A percentile compares a stretch with the other conserved stretches of the same genome.
These are phyloP conservation scores for Echinarachnius parma DNA, from an alignment of 53 echinoderm and acorn worm species.

Conservation along the genomic window DNA sequence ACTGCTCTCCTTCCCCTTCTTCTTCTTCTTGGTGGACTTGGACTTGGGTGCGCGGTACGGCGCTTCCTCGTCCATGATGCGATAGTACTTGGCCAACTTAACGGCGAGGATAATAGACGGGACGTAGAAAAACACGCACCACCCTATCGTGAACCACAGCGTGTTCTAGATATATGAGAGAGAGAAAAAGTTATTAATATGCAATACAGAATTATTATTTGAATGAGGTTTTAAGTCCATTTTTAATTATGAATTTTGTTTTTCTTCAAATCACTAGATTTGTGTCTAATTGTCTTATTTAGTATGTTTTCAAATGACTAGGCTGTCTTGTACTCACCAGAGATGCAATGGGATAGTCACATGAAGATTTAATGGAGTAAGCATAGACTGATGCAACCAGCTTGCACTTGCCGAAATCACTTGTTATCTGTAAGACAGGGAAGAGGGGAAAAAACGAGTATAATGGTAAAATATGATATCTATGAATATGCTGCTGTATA, in stretches of 20 bases:
- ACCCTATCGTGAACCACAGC: conserved; percentile 93
- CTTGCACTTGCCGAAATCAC: conserved; percentile 73
- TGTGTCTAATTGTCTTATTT: too few species aligned
- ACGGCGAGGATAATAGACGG: conserved; percentile 81
- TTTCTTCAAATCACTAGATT: too few species aligned
- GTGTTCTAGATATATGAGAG: conserved; percentile 65
- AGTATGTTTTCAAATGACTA: too few species aligned
- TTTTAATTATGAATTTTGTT: too few species aligned
- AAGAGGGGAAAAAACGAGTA: background rate
- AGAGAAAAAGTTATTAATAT: too few species aligned
- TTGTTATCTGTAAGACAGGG: conserved; percentile 52
- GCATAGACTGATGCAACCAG: conserved; percentile 59
- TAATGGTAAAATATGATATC: too few species aligned
- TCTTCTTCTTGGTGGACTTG: conserved; percentile 62
- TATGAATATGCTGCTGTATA: too few species aligned
- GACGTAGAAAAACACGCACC: conserved; percentile 92
- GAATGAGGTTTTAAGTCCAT: too few species aligned
- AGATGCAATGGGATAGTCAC: conserved; percentile 71
- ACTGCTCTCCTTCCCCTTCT: conserved; percentile 57
- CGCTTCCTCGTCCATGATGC: conserved; percentile 84
- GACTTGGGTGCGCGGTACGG: conserved; percentile 44
- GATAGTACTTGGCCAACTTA: conserved; percentile 94
- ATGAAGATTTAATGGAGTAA: conserved; percentile 39
- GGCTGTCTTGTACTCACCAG: conserved; percentile 83
- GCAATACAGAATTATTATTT: too few species aligned